These are phyloP conservation scores for Idaea biselata DNA, from an alignment of 2,888 invertebrate species.

Conservation along the genomic window DNA sequence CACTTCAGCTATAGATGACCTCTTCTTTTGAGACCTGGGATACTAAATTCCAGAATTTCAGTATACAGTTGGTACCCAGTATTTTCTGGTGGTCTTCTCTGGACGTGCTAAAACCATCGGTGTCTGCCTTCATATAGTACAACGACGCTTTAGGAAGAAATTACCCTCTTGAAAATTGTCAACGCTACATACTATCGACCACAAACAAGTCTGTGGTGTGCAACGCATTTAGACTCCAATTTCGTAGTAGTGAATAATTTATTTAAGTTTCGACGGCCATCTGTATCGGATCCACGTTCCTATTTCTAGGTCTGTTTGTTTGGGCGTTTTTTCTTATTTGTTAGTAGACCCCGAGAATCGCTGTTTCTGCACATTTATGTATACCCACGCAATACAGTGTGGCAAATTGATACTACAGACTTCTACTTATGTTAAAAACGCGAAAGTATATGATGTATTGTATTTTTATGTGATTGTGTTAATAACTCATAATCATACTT, in stretches of 20 bases:
- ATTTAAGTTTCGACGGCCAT: slow-evolving; percentile 21
- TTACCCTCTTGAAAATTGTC: neutral
- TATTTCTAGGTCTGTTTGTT: neutral
- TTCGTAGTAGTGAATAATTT: slow-evolving; percentile 27
- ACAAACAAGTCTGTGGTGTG: neutral
- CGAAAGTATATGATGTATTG: no score
- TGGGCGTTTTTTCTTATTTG: neutral
- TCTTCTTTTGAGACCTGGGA: no score
- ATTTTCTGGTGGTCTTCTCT: no score
- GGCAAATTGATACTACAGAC: neutral
- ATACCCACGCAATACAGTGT: neutral
- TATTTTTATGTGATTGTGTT: neutral
- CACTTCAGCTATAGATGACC: no score
- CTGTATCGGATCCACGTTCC: slow-evolving; percentile 4
- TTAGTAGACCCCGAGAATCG: neutral
- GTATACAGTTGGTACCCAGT: no score
- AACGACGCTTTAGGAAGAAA: no score
- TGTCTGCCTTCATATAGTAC: no score
- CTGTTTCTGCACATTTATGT: no score
- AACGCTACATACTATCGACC: neutral
- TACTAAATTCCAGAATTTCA: no score
- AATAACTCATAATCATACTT: neutral
- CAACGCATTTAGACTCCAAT: slow-evolving; percentile 21
- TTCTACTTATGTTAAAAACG: no score
- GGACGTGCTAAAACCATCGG: no score